phyloP scores from a whole-genome alignment of 2,797 vertebrate genomes.

The Muraenolepis orangiensis region DNA sequence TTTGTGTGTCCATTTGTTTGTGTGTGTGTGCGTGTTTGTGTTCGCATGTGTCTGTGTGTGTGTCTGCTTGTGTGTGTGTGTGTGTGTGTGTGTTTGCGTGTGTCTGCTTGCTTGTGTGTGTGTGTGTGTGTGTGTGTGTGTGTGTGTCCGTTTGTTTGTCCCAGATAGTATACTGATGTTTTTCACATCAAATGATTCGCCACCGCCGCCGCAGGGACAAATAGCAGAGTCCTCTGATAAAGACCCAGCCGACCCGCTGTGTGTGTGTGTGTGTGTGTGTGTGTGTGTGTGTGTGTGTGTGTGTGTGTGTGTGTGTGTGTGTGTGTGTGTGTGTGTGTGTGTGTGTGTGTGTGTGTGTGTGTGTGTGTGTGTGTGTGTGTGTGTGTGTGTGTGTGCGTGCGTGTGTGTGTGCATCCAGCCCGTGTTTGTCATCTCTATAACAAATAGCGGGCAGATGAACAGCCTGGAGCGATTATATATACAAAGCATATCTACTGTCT shows the following conservation, averaged over 20 bases:
- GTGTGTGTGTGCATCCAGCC: constrained; percentile 44
- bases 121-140: neutral
- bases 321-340: constrained; percentile 18
- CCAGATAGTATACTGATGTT: neutral
- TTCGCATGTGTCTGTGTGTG: neutral
- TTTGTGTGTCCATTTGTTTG: neutral
- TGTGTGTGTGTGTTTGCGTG: neutral
- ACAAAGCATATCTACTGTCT: constrained; percentile 55
- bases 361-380: constrained; percentile 21
- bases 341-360: constrained; percentile 27
- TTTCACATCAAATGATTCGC: constrained; percentile 58
- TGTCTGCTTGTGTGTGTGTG: neutral
- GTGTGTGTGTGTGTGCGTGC: constrained; percentile 15
- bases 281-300: constrained; percentile 19
- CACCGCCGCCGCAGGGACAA: too few species aligned
- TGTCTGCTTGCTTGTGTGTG: neutral
- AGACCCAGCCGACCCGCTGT: constrained; percentile 65
- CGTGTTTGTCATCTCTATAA: constrained; percentile 69
- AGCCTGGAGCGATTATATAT: constrained; percentile 70
- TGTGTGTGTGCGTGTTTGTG: neutral
- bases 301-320: constrained; percentile 14
- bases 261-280: constrained; percentile 5
- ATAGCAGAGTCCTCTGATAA: constrained; percentile 61
- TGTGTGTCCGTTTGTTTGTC: neutral
- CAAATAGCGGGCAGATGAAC: constrained; percentile 67